A percentile compares a stretch with the other conserved stretches of the same genome.
These are phyloP conservation scores for Agapornis canus DNA, from an alignment of 2,797 vertebrate genomes.

Conservation along the genomic window DNA sequence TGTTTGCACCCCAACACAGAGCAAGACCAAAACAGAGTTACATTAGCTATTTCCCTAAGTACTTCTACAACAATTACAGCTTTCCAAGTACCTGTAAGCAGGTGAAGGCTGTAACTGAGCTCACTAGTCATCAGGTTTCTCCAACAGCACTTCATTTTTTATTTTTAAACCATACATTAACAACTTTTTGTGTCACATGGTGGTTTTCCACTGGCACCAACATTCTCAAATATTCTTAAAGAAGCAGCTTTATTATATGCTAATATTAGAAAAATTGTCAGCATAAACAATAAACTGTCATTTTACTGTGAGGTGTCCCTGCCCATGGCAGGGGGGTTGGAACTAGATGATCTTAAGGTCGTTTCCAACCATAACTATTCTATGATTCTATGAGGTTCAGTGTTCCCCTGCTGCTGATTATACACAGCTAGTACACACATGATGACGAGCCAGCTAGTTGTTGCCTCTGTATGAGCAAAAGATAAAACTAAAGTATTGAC, in stretches of 20 bases:
- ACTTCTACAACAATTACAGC: not conserved
- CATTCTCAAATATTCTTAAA: not conserved
- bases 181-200: not conserved
- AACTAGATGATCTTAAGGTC: too few species aligned
- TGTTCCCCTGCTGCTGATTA: not conserved
- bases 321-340: too few species aligned
- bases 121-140: not conserved
- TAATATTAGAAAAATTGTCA: not conserved
- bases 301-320: too few species aligned
- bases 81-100: not conserved
- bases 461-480: not conserved
- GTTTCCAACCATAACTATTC: too few species aligned
- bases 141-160: not conserved
- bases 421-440: not conserved
- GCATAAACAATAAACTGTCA: too few species aligned
- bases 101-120: not conserved
- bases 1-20: not conserved
- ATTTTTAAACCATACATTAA: not conserved
- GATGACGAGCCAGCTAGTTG: not conserved
- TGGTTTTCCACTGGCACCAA: not conserved
- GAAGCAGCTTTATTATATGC: not conserved
- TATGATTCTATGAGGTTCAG: not conserved
- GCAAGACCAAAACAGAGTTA: not conserved
- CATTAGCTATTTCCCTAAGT: not conserved
- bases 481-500: not conserved